Base-by-base conservation (phyloP, 2,797 vertebrate genomes). In the Darevskia nairensis region DNA sequence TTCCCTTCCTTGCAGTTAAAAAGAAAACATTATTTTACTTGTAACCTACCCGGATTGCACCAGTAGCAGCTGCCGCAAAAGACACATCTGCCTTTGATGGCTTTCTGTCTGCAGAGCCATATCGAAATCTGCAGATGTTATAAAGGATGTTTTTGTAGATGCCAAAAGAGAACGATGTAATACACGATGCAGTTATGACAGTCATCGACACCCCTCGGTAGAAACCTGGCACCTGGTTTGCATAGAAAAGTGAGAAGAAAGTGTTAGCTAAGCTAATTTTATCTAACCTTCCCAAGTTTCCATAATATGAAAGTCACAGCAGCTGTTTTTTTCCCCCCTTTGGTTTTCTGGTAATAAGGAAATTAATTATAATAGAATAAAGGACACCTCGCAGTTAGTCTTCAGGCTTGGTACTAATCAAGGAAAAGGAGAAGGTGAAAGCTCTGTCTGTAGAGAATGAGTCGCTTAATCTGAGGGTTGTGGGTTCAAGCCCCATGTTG, bases 151-250 rank as follows among this genome's bases (percentile, higher is more conserved):
- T 98, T 92, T 93, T 97, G 96, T 99, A 98, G 0, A 97, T 97
- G 82, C 98, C 98, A 3, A 99, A 99, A 1, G 98, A 98, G 91
- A 98, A 96, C 0, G 98, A 98, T 0, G 98, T 98, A 19, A 98
- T 97, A 90, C 97, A 86, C 0, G 98, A 97, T 66, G 98, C 97
- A 0, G 97, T 97, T 50, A 97, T 96, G 6, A 97, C 86, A 0
- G 98, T 98, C 46, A 98, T 92, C 1, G 97, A 97, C 95, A 98
- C 97, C 29, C 98, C 98, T 92, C 97, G 97, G 96, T 98, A 99
- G 96, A 99, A 99, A 32, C 98, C 98, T 74, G 94, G 82, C 7
- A 97, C 91, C 98, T 99, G 82, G 75, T 72, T 61, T 55, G 68
- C 93, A 74, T 59, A 1, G 0, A 3, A 2, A 75, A 27, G 39